Evolutionary conservation across 2,113 vertebrate species (phyloP).

Genomic region (Physeter macrocephalus): DNA sequence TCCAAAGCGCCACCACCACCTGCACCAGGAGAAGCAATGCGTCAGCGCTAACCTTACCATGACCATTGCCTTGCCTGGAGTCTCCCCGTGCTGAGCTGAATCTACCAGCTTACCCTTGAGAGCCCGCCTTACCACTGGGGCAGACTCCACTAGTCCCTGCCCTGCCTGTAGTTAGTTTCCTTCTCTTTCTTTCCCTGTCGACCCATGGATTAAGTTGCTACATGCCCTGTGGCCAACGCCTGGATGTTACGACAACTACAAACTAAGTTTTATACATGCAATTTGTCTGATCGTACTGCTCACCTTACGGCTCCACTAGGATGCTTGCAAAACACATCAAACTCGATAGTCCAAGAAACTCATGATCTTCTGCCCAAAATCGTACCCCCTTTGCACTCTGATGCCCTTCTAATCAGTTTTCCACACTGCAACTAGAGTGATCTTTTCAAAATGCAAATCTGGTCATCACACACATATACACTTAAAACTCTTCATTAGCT

Average conservation of each 20-base stretch:
- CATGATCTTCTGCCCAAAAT: neutral
- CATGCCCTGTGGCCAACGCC: neutral
- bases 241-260: neutral
- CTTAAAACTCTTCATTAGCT: neutral
- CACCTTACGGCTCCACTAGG: neutral
- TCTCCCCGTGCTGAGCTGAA: neutral
- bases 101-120: neutral
- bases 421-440: neutral
- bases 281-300: neutral
- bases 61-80: neutral
- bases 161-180: neutral
- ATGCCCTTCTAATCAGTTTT: neutral
- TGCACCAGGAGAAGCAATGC: neutral
- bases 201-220: neutral
- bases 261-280: neutral
- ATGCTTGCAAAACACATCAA: neutral
- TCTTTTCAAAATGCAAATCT: slow-evolving; percentile 50
- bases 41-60: neutral
- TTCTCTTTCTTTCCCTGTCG: neutral
- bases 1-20: neutral
- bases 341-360: neutral
- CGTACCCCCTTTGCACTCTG: neutral
- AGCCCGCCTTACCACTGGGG: neutral
- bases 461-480: neutral
- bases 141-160: neutral